phyloP scores from a whole-genome alignment of 92 coral and sea anemone genomes.

The Heteractis magnifica region DNA sequence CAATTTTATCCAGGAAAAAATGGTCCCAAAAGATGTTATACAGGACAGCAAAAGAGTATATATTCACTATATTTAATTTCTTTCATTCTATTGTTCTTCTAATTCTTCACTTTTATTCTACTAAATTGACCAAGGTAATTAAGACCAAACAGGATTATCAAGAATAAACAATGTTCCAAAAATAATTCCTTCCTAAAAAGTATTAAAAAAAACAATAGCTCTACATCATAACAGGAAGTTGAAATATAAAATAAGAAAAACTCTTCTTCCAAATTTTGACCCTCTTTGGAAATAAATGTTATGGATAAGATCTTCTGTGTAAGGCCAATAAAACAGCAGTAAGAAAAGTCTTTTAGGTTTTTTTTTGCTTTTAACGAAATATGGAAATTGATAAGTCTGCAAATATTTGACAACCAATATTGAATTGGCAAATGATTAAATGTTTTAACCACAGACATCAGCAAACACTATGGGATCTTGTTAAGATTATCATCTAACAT shows the following conservation, averaged over 20 bases:
- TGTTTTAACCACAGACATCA: constrained; percentile 32
- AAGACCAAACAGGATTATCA: neutral
- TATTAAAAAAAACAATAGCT: neutral
- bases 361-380: neutral
- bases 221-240: neutral
- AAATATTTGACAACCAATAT: constrained; percentile 2
- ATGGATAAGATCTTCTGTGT: too few species aligned
- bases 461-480: constrained; percentile 23
- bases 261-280: neutral
- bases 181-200: neutral
- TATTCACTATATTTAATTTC: neutral
- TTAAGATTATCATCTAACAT: neutral
- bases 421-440: constrained; percentile 9
- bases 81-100: neutral
- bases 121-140: neutral
- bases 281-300: too few species aligned
- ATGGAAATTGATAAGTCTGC: neutral
- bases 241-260: neutral
- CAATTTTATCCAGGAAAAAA: too few species aligned
- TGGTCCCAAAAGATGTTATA: too few species aligned
- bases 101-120: neutral
- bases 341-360: neutral
- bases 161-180: neutral
- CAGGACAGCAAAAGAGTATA: neutral
- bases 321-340: neutral